Evolutionary conservation across 2,113 vertebrate genomes (phyloP).

Genomic region (Todiramphus saurophagus): DNA sequence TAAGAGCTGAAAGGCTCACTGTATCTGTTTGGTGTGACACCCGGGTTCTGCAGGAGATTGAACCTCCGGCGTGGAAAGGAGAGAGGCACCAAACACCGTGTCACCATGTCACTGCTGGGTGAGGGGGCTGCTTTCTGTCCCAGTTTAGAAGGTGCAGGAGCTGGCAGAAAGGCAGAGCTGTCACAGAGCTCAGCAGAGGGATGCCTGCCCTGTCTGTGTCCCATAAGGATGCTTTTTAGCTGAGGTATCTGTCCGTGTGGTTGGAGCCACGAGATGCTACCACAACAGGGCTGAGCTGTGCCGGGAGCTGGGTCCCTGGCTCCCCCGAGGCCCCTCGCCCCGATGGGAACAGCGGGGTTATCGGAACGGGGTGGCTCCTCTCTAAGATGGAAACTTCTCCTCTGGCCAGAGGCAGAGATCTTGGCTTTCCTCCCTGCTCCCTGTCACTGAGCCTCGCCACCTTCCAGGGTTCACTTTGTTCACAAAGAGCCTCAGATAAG

Average conservation of each 20-base stretch:
- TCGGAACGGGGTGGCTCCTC: not conserved
- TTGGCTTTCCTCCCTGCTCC: slow-evolving; percentile 52
- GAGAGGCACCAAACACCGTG: not conserved
- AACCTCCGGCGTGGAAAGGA: fast-evolving
- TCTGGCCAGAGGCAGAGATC: slow-evolving; percentile 54
- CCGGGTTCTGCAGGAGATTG: fast-evolving
- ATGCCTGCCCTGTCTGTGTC: not conserved
- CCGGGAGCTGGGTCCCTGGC: fast-evolving
- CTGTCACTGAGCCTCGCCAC: slow-evolving; percentile 47
- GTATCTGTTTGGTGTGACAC: not conserved
- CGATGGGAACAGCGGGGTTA: not conserved
- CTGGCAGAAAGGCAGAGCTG: not conserved
- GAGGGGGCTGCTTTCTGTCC: not conserved
- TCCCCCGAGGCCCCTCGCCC: fast-evolving
- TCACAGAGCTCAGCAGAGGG: fast-evolving
- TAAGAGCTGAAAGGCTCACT: not conserved
- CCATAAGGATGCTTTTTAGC: not conserved
- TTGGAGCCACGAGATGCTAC: fast-evolving
- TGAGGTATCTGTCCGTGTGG: not conserved
- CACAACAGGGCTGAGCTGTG: fast-evolving
- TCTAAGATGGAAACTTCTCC: slow-evolving; percentile 75
- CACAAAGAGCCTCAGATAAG: slow-evolving; percentile 71
- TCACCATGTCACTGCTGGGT: fast-evolving
- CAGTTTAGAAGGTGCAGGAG: not conserved
- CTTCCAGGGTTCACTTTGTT: slow-evolving; percentile 58